These are phyloP conservation scores for Congeria kusceri DNA, from an alignment of 2,888 invertebrate genomes.

Conservation along the genomic window DNA sequence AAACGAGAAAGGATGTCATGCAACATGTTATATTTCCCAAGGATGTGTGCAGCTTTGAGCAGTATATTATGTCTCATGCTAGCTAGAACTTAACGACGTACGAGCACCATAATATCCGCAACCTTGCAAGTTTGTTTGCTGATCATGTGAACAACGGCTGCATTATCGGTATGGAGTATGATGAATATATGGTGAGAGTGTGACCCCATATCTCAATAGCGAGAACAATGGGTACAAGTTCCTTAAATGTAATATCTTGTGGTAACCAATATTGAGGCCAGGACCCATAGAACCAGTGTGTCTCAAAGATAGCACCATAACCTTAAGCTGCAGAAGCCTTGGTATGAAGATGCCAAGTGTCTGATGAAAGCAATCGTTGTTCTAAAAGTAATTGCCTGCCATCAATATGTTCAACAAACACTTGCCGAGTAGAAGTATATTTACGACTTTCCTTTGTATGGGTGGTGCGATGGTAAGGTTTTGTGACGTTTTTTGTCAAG, in stretches of 20 bases:
- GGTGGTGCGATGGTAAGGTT: constrained; percentile 26
- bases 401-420: constrained; percentile 40
- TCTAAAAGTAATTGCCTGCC: constrained; percentile 20
- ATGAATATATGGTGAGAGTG: constrained; percentile 24
- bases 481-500: constrained; percentile 9
- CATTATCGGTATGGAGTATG: constrained; percentile 40
- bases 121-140: constrained; percentile 49
- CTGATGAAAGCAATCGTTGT: background rate
- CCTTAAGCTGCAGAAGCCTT: constrained; percentile 23
- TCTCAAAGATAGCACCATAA: constrained; percentile 25
- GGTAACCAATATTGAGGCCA: constrained; percentile 6
- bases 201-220: constrained; percentile 49
- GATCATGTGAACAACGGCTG: constrained; percentile 47
- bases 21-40: constrained; percentile 30
- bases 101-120: constrained; percentile 30
- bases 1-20: constrained; percentile 40
- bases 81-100: constrained; percentile 41
- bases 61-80: constrained; percentile 46
- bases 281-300: constrained; percentile 16
- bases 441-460: constrained; percentile 16
- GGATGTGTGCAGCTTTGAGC: constrained; percentile 31
- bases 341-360: constrained; percentile 18
- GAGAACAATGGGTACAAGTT: constrained; percentile 51
- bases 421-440: constrained; percentile 26
- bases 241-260: constrained; percentile 45